These are phyloP conservation scores for Trachymyrmex cornetzi DNA, from an alignment of 1,140 invertebrate species.

Conservation along the genomic window DNA sequence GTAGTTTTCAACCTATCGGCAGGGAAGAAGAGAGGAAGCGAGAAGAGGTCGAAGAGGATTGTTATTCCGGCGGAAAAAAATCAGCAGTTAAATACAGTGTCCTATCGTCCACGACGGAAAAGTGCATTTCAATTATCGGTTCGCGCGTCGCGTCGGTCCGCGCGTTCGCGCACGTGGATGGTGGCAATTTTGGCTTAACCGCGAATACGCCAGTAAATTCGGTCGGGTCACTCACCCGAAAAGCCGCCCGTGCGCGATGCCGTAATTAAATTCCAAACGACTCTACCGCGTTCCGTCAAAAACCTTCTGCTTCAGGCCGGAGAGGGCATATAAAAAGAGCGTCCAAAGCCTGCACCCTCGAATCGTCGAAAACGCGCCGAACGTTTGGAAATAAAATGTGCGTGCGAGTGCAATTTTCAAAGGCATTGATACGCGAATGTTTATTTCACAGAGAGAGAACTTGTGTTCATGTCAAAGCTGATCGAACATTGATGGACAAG, in stretches of 20 bases:
- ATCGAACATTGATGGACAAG: neutral
- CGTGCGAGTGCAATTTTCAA: constrained; percentile 36
- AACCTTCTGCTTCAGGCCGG: constrained; percentile 60
- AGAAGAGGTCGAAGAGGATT: neutral
- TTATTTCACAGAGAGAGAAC: constrained; percentile 16
- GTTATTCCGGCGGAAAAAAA: constrained; percentile 38
- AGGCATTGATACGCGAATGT: constrained; percentile 39
- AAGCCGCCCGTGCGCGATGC: constrained; percentile 67
- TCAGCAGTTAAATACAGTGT: constrained; percentile 68
- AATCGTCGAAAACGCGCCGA: constrained; percentile 29
- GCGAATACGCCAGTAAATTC: constrained; percentile 69
- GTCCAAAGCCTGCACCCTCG: constrained; percentile 2
- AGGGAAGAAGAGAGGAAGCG: neutral
- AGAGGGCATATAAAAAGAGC: constrained; percentile 41
- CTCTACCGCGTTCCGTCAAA: constrained; percentile 68
- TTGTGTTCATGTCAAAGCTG: constrained; percentile 2
- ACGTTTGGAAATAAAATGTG: constrained; percentile 34
- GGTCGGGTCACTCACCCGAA: constrained; percentile 70
- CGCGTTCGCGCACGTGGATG: constrained; percentile 49
- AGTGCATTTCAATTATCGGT: constrained; percentile 77
- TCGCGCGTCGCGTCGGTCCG: constrained; percentile 44
- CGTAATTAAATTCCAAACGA: constrained; percentile 77
- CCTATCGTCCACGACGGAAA: constrained; percentile 60
- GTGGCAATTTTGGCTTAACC: constrained; percentile 74
- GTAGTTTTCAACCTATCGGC: constrained; percentile 1